Base-by-base conservation (phyloP, 2,113 vertebrate genomes). In the Oceanodroma tethys region DNA sequence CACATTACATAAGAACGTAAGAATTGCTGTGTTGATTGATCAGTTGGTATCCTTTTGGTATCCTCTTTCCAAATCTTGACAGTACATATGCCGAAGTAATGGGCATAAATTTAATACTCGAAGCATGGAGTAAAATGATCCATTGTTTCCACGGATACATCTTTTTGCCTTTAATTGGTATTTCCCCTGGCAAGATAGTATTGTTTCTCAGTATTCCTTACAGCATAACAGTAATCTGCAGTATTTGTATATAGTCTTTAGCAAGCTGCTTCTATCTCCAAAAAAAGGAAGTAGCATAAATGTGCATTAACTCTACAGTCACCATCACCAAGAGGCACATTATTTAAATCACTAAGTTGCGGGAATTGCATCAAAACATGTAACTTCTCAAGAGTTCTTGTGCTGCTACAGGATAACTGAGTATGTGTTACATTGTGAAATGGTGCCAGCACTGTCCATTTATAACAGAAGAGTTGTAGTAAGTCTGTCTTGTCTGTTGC, bases 41-140 rank as follows among this genome's bases (percentile, higher is more conserved):
- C 6, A 50, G 59, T 84, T 86, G 26, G 83, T 88, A 30, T 74
- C 50, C 26, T 90, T 88, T 84, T 84, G 76, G 42, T 92, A 42
- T 96, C 68, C 30, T 87, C 81, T 95, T 94, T 94, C 83, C 52
- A 74, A 34, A 74, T 52, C 73, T 94, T 92, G 86, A 66, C 56
- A 91, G 73, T 74, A 65, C 78, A 32, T 66, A 29, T 70, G 66
- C 81, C 15, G 21, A 78, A 95, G 47, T 36, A 55, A 25, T 74
- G 63, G 88, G 34, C 50, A 86, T 94, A 84, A 74, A 94, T 95
- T 70, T 95, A 91, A 67, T 96, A 87, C 76, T 40, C 3, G 2
- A 91, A 83, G 38, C 38, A 23, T 70, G 42, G 47, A 71, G 88
- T 95, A 93, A 93, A 95, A 86, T 0, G 60, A 91, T 91, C 81